A percentile compares a stretch with the other conserved stretches of the same genome.
Evolutionary conservation across 2,113 vertebrate genomes (phyloP).

Genomic region (Oenanthe melanoleuca): DNA sequence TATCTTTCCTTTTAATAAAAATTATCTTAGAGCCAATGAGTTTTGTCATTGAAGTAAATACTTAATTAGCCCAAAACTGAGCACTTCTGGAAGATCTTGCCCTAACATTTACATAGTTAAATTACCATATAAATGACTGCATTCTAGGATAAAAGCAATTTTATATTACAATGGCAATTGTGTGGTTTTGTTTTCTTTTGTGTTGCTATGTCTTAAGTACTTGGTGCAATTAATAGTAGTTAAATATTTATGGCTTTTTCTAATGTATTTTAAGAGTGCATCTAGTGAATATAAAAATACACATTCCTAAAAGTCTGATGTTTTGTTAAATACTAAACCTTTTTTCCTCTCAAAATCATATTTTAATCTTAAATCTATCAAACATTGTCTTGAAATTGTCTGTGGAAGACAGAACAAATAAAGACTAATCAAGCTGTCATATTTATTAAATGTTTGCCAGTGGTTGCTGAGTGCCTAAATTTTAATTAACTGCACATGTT

Average conservation of each 20-base stretch:
- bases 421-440: constrained; percentile 37
- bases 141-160: not conserved
- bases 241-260: constrained; percentile 8
- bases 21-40: not conserved
- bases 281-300: not conserved
- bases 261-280: not conserved
- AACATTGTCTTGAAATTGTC: not conserved
- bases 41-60: not conserved
- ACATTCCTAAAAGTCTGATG: not conserved
- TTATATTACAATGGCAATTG: not conserved
- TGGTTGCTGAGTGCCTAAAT: not conserved
- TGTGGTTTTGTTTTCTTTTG: not conserved
- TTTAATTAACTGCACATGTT: constrained; percentile 47
- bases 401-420: constrained; percentile 30
- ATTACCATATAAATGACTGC: not conserved
- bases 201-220: not conserved
- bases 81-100: not conserved
- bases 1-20: not conserved
- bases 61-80: not conserved
- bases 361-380: constrained; percentile 10
- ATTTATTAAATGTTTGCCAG: constrained; percentile 58
- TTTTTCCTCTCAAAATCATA: not conserved
- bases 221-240: not conserved
- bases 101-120: not conserved
- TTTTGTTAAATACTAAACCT: not conserved